Evolutionary conservation across 2,888 invertebrate genomes (phyloP).

Genomic region (Sinelater perroti): DNA sequence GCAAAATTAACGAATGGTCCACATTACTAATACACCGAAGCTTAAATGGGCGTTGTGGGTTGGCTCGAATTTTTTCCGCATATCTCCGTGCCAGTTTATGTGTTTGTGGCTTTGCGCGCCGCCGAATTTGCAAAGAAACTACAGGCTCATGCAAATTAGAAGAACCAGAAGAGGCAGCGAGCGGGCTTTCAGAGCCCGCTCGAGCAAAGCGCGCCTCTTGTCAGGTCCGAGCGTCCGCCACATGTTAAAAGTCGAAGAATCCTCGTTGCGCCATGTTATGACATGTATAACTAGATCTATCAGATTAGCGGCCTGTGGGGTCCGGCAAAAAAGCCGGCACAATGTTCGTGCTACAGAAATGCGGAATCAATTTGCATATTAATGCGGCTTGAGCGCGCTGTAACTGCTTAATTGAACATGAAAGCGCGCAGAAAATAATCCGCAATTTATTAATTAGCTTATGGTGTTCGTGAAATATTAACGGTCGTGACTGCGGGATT

Average conservation of each 20-base stretch:
- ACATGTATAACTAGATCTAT: conserved; percentile 29
- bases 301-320: conserved; percentile 26
- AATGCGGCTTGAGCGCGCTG: conserved; percentile 24
- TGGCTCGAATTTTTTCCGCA: background rate
- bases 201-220: conserved; percentile 9
- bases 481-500: conserved; percentile 34
- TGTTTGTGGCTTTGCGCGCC: background rate
- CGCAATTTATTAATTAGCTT: conserved; percentile 36
- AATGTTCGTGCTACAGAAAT: conserved; percentile 29
- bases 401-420: conserved; percentile 30
- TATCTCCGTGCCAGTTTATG: background rate
- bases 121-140: background rate
- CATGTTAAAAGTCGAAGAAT: conserved; percentile 20
- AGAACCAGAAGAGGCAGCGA: background rate
- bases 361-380: conserved; percentile 32
- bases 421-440: conserved; percentile 31
- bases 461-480: conserved; percentile 35
- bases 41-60: background rate
- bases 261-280: conserved; percentile 17
- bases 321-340: conserved; percentile 9
- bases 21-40: conserved; percentile 26
- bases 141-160: background rate
- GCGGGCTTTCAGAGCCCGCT: background rate
- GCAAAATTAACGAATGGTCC: conserved; percentile 12
- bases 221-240: conserved; percentile 12